Conservation (phyloP, 2,797 vertebrate genomes). For the Amblyopsis hoosieri region DNA sequence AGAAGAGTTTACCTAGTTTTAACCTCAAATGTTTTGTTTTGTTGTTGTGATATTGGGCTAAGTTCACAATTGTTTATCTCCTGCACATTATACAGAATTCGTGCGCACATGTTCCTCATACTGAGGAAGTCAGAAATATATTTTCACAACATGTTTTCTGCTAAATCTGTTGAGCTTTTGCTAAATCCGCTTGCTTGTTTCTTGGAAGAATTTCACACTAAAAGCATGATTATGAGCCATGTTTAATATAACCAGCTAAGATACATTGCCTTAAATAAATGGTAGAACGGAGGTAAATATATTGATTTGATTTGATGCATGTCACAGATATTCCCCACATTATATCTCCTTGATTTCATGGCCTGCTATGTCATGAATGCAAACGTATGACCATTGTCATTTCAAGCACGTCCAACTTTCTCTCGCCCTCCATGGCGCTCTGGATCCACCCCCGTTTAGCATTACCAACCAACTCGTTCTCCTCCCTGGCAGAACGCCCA, state of each 20-base stretch:
- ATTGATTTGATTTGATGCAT: slow-evolving; percentile 40
- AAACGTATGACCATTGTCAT: slow-evolving; percentile 53
- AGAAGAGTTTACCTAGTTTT: no score
- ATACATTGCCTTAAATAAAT: slow-evolving; percentile 65
- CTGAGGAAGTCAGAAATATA: no score
- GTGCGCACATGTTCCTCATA: no score
- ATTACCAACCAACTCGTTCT: slow-evolving; percentile 32
- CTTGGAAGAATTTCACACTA: no score
- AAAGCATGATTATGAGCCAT: no score
- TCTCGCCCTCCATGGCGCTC: not conserved
- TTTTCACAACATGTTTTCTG: no score
- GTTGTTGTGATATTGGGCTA: no score
- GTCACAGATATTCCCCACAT: slow-evolving; percentile 43
- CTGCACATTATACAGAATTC: no score
- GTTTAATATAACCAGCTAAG: not conserved
- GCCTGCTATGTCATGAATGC: slow-evolving; percentile 36
- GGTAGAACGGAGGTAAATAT: slow-evolving; percentile 39
- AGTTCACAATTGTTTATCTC: no score
- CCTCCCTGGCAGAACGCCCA: slow-evolving; percentile 85
- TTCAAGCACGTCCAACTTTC: slow-evolving; percentile 57
- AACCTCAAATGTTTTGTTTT: no score
- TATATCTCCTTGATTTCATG: slow-evolving; percentile 48
- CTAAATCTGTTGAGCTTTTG: no score
- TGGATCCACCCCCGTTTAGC: not conserved
- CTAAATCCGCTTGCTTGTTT: no score